phyloP scores from a whole-genome alignment of 1,140 invertebrate genomes.

The Meloidogyne hapla region DNA sequence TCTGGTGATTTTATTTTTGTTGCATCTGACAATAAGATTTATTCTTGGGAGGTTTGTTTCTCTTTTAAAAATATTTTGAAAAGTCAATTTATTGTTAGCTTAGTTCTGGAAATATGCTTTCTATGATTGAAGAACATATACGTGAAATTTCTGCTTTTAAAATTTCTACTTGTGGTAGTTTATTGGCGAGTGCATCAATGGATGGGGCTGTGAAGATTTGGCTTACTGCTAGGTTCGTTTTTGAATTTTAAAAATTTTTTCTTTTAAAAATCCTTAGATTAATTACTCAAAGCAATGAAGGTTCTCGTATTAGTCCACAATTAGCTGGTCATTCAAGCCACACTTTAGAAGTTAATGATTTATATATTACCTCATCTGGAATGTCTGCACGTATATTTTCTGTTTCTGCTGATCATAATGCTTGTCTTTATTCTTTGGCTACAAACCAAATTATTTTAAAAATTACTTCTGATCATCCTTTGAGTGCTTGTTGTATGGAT shows the following conservation, averaged over 20 bases:
- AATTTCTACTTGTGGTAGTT: constrained; percentile 20
- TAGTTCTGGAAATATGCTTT: constrained; percentile 9
- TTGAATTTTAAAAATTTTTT: not conserved
- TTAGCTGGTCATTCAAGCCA: constrained; percentile 7
- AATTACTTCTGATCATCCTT: constrained; percentile 21
- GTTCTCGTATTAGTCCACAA: not conserved
- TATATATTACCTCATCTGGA: not conserved
- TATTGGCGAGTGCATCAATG: constrained; percentile 17
- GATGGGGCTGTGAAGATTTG: constrained; percentile 19
- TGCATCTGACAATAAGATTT: constrained; percentile 11
- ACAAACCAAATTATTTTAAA: constrained; percentile 23
- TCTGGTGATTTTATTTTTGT: constrained; percentile 22
- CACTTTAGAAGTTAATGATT: constrained; percentile 14
- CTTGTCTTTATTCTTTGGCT: constrained; percentile 21
- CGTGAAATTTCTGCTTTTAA: constrained; percentile 11
- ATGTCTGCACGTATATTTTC: constrained; percentile 21
- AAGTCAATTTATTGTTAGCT: not conserved
- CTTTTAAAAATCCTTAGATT: not conserved
- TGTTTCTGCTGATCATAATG: constrained; percentile 26
- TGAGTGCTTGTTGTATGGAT: constrained; percentile 29
- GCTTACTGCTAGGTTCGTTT: constrained; percentile 12
- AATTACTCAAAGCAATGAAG: not conserved
- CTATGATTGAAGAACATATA: constrained; percentile 15
- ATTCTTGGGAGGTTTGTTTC: constrained; percentile 5
- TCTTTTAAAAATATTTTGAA: not conserved